Evolutionary conservation across 37 sponge, comb jelly and placozoan genomes (phyloP).

Genomic region (Beroe ovata): DNA sequence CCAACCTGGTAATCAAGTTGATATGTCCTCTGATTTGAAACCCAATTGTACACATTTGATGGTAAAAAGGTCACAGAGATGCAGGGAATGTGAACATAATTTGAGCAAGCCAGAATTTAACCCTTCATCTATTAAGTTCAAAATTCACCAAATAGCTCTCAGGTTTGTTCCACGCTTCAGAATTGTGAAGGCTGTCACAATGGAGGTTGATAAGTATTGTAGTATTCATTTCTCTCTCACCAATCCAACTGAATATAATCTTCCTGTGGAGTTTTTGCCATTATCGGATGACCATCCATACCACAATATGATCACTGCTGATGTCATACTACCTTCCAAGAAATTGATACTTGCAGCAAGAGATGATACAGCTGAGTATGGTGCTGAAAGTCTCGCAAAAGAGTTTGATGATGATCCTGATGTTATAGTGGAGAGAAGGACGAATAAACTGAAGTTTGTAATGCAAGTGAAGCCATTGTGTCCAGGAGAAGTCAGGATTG

Average conservation of each 20-base stretch:
- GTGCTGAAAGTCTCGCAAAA: not conserved
- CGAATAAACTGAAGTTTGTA: slow-evolving; percentile 29
- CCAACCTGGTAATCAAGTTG: slow-evolving; percentile 17
- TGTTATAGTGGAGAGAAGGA: not conserved
- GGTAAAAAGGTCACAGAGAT: slow-evolving; percentile 57
- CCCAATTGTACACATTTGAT: slow-evolving; percentile 54
- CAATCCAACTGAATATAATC: slow-evolving; percentile 47
- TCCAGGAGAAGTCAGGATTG: slow-evolving; percentile 17
- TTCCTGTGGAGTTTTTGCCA: slow-evolving; percentile 45
- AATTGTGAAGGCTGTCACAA: slow-evolving; percentile 13
- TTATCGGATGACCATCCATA: slow-evolving; percentile 3
- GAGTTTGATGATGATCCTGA: slow-evolving; percentile 69
- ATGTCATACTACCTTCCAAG: slow-evolving; percentile 12
- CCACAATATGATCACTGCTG: not conserved
- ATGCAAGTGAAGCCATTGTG: not conserved
- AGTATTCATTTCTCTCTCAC: slow-evolving; percentile 46
- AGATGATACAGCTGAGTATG: slow-evolving; percentile 67
- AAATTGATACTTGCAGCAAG: slow-evolving; percentile 47
- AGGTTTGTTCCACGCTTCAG: slow-evolving; percentile 40
- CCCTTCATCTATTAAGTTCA: slow-evolving; percentile 67
- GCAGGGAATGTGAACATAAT: slow-evolving; percentile 67
- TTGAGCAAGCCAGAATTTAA: slow-evolving; percentile 67
- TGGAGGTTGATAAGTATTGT: not conserved
- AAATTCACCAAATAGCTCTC: slow-evolving; percentile 67
- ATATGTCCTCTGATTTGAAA: slow-evolving; percentile 10